phyloP scores from a whole-genome alignment of 2,888 invertebrate genomes.

The Scotopteryx bipunctaria region DNA sequence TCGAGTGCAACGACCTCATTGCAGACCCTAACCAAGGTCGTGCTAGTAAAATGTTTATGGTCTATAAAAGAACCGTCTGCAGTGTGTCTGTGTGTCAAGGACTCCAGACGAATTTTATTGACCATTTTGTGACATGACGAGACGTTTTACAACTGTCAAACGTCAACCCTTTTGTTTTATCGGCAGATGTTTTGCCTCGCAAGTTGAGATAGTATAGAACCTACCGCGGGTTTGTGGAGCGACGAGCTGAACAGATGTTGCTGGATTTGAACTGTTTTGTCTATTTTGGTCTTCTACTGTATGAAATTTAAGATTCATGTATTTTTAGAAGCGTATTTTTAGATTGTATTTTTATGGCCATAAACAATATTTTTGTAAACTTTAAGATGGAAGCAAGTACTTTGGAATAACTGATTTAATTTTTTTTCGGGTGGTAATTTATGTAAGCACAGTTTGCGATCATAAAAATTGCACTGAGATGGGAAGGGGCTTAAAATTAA shows the following conservation, averaged over 20 bases:
- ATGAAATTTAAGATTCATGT: background rate
- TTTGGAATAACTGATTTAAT: background rate
- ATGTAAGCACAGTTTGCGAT: slow-evolving; percentile 18
- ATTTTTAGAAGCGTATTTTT: background rate
- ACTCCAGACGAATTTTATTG: slow-evolving; percentile 77
- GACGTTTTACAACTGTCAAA: slow-evolving; percentile 60
- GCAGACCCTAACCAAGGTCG: slow-evolving; percentile 81
- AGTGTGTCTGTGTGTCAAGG: slow-evolving; percentile 81
- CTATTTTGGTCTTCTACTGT: background rate
- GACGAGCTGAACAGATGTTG: slow-evolving; percentile 25
- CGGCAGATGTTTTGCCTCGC: slow-evolving; percentile 43
- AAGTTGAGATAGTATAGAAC: slow-evolving; percentile 12
- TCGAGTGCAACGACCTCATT: slow-evolving; percentile 79
- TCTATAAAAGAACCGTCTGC: slow-evolving; percentile 79
- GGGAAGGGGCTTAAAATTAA: slow-evolving; percentile 63
- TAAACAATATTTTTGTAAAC: too few species aligned
- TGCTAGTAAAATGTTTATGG: slow-evolving; percentile 83
- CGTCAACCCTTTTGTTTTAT: slow-evolving; percentile 55
- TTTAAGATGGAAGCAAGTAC: background rate
- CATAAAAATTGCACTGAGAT: slow-evolving; percentile 49
- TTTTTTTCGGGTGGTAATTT: background rate
- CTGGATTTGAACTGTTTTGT: background rate
- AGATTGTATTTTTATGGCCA: background rate
- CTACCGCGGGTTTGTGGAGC: slow-evolving; percentile 13
- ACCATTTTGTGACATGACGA: slow-evolving; percentile 61